Evolutionary conservation across 2,113 vertebrate species (phyloP).

Genomic region (Narcine bancroftii): DNA sequence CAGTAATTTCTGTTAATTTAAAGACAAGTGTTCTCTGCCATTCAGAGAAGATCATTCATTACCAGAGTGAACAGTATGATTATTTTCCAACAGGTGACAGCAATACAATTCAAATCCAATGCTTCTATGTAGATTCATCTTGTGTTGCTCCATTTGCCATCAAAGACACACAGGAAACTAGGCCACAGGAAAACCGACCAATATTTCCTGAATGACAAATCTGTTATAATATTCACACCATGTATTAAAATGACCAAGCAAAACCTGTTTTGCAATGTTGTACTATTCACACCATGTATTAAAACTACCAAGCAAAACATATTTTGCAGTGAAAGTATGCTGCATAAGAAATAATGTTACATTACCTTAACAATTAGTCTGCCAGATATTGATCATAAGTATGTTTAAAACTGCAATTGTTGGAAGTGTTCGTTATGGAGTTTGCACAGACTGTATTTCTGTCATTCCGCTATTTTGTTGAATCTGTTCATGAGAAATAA

Average conservation of each 20-base stretch:
- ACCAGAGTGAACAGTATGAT: not conserved
- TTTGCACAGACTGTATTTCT: not conserved
- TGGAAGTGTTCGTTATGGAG: not conserved
- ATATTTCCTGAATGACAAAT: not conserved
- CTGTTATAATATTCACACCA: not conserved
- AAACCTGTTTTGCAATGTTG: not conserved
- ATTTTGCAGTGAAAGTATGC: not conserved
- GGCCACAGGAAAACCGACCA: not conserved
- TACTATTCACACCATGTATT: not conserved
- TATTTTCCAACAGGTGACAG: not conserved
- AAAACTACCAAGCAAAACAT: not conserved
- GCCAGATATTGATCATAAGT: not conserved
- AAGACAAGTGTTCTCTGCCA: not conserved
- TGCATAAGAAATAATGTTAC: not conserved
- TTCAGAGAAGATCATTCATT: too few species aligned
- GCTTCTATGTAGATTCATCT: not conserved
- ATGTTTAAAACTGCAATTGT: not conserved
- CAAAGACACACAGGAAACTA: not conserved
- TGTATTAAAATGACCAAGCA: not conserved
- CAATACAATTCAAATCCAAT: not conserved
- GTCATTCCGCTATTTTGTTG: not conserved
- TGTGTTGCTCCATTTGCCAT: not conserved
- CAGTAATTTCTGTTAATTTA: not conserved
- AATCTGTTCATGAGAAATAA: not conserved
- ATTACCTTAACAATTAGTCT: not conserved